phyloP scores from a whole-genome alignment of 2,113 vertebrate genomes.

The Nannobrachium achirus region DNA sequence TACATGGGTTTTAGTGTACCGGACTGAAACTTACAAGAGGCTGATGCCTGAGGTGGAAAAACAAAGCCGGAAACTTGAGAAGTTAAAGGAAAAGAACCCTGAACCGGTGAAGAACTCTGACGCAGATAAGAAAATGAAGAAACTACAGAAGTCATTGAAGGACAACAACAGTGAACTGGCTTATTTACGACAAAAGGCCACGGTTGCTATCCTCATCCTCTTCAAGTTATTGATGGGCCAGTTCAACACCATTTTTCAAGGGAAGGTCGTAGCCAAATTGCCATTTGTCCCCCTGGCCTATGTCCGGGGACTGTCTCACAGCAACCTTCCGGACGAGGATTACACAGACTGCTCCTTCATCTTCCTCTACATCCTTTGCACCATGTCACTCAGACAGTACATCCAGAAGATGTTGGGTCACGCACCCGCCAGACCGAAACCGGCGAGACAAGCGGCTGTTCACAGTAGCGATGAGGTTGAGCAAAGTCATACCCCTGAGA shows the following conservation, averaged over 20 bases:
- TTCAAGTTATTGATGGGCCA: slow-evolving; percentile 93
- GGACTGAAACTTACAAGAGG: slow-evolving; percentile 91
- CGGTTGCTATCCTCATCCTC: slow-evolving; percentile 93
- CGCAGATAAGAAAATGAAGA: slow-evolving; percentile 92
- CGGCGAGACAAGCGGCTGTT: slow-evolving; percentile 81
- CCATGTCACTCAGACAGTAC: slow-evolving; percentile 92
- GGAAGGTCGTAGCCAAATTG: slow-evolving; percentile 89
- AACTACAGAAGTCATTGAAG: slow-evolving; percentile 91
- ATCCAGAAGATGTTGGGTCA: slow-evolving; percentile 92
- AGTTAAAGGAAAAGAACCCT: slow-evolving; percentile 87
- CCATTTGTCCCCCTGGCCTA: slow-evolving; percentile 88
- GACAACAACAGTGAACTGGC: slow-evolving; percentile 83
- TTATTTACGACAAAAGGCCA: slow-evolving; percentile 76
- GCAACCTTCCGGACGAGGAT: slow-evolving; percentile 88
- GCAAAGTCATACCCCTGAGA: too few species aligned
- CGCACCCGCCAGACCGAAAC: slow-evolving; percentile 88
- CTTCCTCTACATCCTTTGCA: slow-evolving; percentile 92
- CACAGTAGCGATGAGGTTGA: too few species aligned
- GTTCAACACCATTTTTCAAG: slow-evolving; percentile 95
- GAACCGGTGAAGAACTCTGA: slow-evolving; percentile 78
- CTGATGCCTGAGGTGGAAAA: slow-evolving; percentile 92
- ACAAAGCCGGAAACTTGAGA: slow-evolving; percentile 92
- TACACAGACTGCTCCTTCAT: slow-evolving; percentile 93
- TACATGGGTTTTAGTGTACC: slow-evolving; percentile 90
- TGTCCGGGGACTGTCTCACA: slow-evolving; percentile 89